phyloP scores from a whole-genome alignment of 2,888 invertebrate genomes.

The Antheraea yamamai region DNA sequence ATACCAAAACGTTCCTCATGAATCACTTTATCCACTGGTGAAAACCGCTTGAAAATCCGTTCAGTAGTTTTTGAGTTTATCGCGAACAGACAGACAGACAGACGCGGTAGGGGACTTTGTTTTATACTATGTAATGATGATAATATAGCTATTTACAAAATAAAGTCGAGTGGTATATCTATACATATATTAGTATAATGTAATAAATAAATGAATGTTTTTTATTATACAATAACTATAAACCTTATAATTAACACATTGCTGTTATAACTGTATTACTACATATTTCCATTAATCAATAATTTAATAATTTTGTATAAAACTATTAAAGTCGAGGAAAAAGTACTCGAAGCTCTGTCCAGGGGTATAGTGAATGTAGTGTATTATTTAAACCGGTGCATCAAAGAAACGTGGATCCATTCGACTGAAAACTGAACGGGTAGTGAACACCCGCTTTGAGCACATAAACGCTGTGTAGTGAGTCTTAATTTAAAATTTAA shows the following conservation, averaged over 20 bases:
- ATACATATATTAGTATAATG: too few relatives aligned
- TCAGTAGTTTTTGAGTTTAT: too few relatives aligned
- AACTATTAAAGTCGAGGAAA: constrained; percentile 11
- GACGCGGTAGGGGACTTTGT: too few relatives aligned
- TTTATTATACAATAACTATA: background rate
- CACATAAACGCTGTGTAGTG: constrained; percentile 2
- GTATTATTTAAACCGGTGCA: constrained; percentile 65
- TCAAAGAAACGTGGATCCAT: constrained; percentile 64
- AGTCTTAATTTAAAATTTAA: background rate
- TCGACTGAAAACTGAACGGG: constrained; percentile 64
- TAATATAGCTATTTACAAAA: too few relatives aligned
- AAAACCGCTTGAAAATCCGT: too few relatives aligned
- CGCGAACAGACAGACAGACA: too few relatives aligned
- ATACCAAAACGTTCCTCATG: too few relatives aligned
- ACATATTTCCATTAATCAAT: background rate
- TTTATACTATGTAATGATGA: too few relatives aligned
- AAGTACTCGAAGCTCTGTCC: background rate
- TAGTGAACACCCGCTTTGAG: constrained; percentile 18
- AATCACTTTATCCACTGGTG: too few relatives aligned
- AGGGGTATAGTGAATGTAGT: constrained; percentile 53
- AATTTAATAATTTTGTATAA: too few relatives aligned
- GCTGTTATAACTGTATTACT: background rate
- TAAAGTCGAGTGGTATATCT: background rate
- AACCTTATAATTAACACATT: background rate
- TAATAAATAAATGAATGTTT: background rate